Conservation (phyloP, 2,797 vertebrate species). For the Lophius americanus region DNA sequence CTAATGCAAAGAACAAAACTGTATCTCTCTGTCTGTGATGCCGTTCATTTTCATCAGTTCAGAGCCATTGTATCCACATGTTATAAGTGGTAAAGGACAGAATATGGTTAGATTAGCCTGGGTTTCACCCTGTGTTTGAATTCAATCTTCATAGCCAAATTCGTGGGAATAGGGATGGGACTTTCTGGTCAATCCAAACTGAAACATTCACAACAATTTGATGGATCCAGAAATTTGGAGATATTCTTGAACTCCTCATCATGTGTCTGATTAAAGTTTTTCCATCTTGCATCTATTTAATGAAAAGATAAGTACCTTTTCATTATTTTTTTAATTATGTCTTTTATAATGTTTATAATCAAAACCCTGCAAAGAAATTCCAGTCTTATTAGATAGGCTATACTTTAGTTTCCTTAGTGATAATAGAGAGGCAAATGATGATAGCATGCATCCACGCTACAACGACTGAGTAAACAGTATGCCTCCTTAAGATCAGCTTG, state of each 20-base stretch:
- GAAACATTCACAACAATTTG: background rate
- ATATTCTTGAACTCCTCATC: no score
- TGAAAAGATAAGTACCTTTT: no score
- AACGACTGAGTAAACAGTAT: background rate
- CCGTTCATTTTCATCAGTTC: no score
- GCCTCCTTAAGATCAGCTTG: background rate
- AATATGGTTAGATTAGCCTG: background rate
- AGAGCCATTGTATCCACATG: background rate
- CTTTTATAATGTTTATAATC: background rate
- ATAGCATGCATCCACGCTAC: background rate
- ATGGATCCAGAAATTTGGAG: background rate
- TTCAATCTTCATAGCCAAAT: no score
- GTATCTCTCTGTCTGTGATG: no score
- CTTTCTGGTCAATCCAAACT: background rate
- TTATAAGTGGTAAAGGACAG: background rate
- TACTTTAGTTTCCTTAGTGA: no score
- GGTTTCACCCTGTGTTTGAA: background rate
- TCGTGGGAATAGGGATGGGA: no score
- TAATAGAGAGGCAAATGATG: no score
- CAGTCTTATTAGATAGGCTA: background rate
- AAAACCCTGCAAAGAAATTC: background rate
- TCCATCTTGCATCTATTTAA: no score
- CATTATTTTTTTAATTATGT: no score
- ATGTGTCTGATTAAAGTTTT: no score
- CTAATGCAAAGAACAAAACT: background rate